Conservation (phyloP, 1,140 invertebrate genomes). For the Meloidogyne floridensis region DNA sequence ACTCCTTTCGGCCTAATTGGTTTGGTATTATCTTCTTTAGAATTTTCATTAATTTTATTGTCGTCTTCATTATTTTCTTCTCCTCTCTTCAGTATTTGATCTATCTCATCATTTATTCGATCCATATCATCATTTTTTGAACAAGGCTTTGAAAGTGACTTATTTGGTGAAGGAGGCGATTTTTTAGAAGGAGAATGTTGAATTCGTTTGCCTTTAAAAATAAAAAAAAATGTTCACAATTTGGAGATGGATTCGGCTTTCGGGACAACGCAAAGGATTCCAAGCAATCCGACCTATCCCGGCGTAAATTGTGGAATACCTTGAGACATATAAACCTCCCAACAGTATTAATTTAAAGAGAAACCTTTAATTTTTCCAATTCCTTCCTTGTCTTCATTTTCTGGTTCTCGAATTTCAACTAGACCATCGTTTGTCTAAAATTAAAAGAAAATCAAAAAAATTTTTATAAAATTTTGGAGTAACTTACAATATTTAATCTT, state of each 20-base stretch:
- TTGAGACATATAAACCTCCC: too few species aligned
- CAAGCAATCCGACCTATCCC: too few species aligned
- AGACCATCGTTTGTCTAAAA: conserved; percentile 22
- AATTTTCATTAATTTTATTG: background rate
- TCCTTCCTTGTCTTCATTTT: background rate
- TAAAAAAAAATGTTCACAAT: background rate
- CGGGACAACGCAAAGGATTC: too few species aligned
- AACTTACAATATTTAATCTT: background rate
- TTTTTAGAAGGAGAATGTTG: background rate
- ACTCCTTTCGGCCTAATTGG: conserved; percentile 14
- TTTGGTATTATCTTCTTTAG: background rate
- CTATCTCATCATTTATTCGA: background rate
- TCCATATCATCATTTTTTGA: background rate
- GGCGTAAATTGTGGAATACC: too few species aligned
- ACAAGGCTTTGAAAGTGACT: background rate
- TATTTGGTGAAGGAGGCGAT: background rate
- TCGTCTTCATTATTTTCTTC: too few species aligned
- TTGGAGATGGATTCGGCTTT: too few species aligned
- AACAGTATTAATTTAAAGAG: too few species aligned
- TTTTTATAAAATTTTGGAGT: too few species aligned
- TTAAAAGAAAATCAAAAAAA: background rate
- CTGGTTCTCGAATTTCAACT: conserved; percentile 9
- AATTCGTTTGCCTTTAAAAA: conserved; percentile 18
- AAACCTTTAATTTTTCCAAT: conserved; percentile 8
- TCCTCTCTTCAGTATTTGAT: too few species aligned